These are phyloP conservation scores for Muntiacus reevesi DNA, from an alignment of 2,113 vertebrate species.

Conservation along the genomic window DNA sequence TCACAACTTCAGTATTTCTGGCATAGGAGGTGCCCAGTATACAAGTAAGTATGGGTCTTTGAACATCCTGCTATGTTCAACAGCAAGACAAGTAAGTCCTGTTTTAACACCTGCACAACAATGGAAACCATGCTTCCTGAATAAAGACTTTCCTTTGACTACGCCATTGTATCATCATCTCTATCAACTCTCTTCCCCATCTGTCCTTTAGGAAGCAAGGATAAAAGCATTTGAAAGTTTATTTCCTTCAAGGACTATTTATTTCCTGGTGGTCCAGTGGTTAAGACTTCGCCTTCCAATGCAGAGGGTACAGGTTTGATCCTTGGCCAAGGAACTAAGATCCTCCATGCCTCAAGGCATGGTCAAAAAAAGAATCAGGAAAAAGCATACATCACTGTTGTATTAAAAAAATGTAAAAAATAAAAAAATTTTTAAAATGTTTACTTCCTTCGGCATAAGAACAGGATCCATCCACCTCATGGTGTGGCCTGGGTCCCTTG, in stretches of 20 bases:
- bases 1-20: background rate
- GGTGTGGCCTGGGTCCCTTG: background rate
- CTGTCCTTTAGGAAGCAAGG: background rate
- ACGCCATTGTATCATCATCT: accelerated
- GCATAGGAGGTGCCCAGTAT: background rate
- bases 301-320: background rate
- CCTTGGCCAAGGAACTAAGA: background rate
- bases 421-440: background rate
- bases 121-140: background rate
- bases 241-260: background rate
- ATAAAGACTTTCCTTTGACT: background rate
- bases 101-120: background rate
- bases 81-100: background rate
- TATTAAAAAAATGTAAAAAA: background rate
- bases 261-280: background rate
- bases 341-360: background rate
- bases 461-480: background rate
- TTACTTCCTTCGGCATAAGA: background rate
- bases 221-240: background rate
- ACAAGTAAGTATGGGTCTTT: background rate
- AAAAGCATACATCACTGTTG: background rate
- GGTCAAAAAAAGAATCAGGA: background rate
- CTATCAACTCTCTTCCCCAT: background rate
- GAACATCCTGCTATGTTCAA: background rate
- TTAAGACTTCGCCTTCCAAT: background rate